Base-by-base conservation (phyloP, 92 coral and sea anemone genomes). In the Epizoanthus rinbou region DNA sequence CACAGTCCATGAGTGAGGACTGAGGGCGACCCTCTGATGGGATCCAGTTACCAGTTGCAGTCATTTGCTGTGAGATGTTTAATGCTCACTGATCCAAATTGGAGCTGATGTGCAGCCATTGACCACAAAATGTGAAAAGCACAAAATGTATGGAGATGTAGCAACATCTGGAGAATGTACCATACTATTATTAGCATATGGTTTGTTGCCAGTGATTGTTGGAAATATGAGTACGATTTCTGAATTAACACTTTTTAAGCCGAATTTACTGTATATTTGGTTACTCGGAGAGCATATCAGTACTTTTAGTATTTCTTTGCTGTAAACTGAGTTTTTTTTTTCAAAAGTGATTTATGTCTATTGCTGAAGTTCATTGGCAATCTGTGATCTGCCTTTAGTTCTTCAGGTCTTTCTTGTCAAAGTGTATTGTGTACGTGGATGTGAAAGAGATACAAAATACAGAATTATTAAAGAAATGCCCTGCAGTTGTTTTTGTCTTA, bases 1-100 rank as follows among this genome's bases (percentile, higher is more conserved):
- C 89, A 47, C 87, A 81, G 84, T 89, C 92, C 75, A 89, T 89
- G 92, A 86, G 89, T 47, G 92, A 89, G 76, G 92, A 89, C 84
- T 88, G 35, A 85, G 84, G 58, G 16, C 45, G 19, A 24, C 35
- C 15, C 67, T 56, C 74, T 11, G 16, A 3, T 22, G 1, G 33
- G 50, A 64, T 39, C 8, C 11, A 52, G 52, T 63, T 22, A 15
- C 66, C 33, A 78, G 25, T 2, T 35, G 43, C 71, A 78, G 70
- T 9, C 66, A n/a, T 18, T 19, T 5, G 35, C 39, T 67, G 73
- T 67, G 47, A 67, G 13, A 15, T 53, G 23, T 19, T 13, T 22
- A 58, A 39, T 43, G 66, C 64, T 28, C 80, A 28, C 39, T 64
- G 21, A 57, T 57, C 39, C 21, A 52, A 78, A 33, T 15, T 19